Base-by-base conservation (phyloP, 2,888 invertebrate genomes). In the Acanthopleura granulata region DNA sequence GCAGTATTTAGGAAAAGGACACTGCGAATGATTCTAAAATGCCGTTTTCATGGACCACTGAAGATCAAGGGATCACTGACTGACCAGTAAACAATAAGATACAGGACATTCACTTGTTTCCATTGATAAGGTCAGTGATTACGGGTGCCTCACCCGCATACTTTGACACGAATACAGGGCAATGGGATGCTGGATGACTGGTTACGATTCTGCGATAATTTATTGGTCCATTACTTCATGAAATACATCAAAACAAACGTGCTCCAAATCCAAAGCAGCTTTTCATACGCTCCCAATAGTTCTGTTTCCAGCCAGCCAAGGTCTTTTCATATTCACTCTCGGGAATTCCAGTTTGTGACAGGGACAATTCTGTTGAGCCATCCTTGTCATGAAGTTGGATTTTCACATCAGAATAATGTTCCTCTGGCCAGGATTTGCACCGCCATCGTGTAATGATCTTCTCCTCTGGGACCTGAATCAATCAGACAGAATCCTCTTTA, bases 251-350 rank as follows among this genome's bases (percentile, higher is more conserved):
- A 82, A 90, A 90, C 18, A 92, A 84, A 18, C 87, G 81, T 3
- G 91, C 89, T 29, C 96, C 97, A 89, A 95, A 97, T 71, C 97
- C 97, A 90, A 98, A 97, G 0, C 95, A 95, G 79, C 95, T 93
- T 90, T 96, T 97, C 91, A 99, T 97, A 84, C 97, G 94, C 87
- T 96, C 94, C 94, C 97, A 98, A 90, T 99, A 99, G 91, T 98
- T 91, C 62, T 83, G 93, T 79, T 94, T 94, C 98, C 98, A 99
- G 87, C 98, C 98, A 77, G 94, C 93, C 85, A 93, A 93, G 57
- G 98, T 97, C 70, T 94, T 93, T 11, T 92, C 92, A 93, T 93
- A 90, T 95, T 97, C 74, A 91, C 92, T 88, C 16, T 93, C 91
- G 0, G 99, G 99, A 16, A 99, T 95, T 72, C 95, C 94, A 3